Evolutionary conservation across 2,888 invertebrate species (phyloP), one percentile per base, ranked within the genome.

Genomic region (Neoascia interrupta): DNA sequence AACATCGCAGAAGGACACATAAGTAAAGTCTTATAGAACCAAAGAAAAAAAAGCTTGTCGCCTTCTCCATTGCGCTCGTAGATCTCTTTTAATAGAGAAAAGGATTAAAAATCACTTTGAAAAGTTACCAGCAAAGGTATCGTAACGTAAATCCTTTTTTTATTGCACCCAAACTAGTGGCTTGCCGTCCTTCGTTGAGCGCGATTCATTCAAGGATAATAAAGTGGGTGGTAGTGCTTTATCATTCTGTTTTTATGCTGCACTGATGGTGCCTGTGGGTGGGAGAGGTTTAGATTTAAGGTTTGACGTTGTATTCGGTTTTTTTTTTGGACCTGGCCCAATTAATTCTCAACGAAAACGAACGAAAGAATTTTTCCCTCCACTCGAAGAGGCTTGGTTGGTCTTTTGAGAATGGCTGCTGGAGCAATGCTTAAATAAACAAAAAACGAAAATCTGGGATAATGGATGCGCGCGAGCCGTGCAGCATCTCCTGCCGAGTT

Each of bases 101-200:
- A 79, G 79, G 73, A 79, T 79, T 79, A 73, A 79, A 79, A 79
- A 79, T 79, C 79, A 79, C 79, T 73, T 79, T 73, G 60, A 72
- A 73, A 79, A 61, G 56, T 61, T 73, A 47, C 39, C 61, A 36
- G 60, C 60, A 51, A 79, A 73, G 79, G 73, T 79, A 79, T 79
- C 79, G 79, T 72, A 68, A 79, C 79, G 66, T 79, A 79, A 73
- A 79, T 79, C 79, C 79, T 23, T 72, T 66, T 79, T 79, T 79
- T 79, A 79, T 73, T 79, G 79, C 79, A 56, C 43, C 49, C 68
- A 60, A 74, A 75, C 53, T 68, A 61, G 54, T 36, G 39, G 66
- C 45, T 47, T 56, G 56, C 56, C 63, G 72, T 72, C 61, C 61
- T 61, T 37, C 28, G 49, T 26, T 68, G 79, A 41, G 37, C 53